A percentile compares a stretch with the other conserved stretches of the same genome.
These are phyloP conservation scores for Zygogramma bicolorata DNA, from an alignment of 2,888 invertebrate species.

Conservation along the genomic window DNA sequence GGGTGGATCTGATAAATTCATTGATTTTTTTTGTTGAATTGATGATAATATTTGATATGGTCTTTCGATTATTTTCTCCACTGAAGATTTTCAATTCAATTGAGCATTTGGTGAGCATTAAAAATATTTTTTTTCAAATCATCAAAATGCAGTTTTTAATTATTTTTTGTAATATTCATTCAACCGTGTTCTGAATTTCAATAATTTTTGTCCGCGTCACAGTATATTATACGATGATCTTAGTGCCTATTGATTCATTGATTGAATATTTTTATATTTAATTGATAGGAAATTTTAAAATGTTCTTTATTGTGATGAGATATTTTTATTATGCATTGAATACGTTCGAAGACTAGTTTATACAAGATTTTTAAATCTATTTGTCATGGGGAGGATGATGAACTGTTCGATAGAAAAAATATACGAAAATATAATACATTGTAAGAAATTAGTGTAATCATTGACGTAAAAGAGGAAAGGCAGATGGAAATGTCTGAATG, in stretches of 20 bases:
- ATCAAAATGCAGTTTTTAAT: neutral
- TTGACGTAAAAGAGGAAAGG: constrained; percentile 1
- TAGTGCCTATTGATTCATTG: neutral
- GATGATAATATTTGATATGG: neutral
- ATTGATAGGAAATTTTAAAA: neutral
- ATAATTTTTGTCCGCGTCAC: neutral
- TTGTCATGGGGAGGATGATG: neutral
- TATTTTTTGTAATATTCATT: neutral
- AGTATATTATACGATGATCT: neutral
- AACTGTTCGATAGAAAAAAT: neutral
- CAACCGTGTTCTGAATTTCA: neutral
- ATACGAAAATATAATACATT: neutral
- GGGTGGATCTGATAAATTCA: constrained; percentile 44
- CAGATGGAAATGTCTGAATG: no score
- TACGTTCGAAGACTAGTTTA: neutral
- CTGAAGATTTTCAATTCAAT: neutral
- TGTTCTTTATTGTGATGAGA: neutral
- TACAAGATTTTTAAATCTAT: neutral
- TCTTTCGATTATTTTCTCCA: neutral
- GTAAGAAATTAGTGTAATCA: neutral
- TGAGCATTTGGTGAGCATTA: neutral
- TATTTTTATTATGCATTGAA: neutral
- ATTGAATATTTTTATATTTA: neutral
- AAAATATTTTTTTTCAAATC: neutral
- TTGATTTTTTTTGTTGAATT: neutral